Conservation (phyloP, 2,888 invertebrate species). For the Gisinianus flammeolus region DNA sequence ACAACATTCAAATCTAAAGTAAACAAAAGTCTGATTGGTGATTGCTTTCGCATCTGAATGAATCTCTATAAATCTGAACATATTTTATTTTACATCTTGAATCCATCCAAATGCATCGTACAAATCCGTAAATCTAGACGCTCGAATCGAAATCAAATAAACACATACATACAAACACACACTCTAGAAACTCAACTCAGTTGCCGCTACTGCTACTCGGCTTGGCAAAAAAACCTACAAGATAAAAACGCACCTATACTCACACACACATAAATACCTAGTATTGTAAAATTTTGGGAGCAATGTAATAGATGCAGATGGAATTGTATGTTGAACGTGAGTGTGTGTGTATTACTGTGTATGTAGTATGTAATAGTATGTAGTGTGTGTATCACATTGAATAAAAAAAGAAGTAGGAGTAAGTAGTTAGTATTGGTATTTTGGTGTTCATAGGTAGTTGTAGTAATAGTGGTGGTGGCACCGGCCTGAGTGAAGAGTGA, state of each 20-base stretch:
- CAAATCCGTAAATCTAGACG: too few relatives aligned
- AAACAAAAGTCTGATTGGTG: too few relatives aligned
- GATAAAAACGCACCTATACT: not conserved
- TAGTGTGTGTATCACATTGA: not conserved
- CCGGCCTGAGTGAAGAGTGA: conserved; percentile 49
- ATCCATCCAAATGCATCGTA: too few relatives aligned
- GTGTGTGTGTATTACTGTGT: not conserved
- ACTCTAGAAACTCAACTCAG: too few relatives aligned
- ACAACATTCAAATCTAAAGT: too few relatives aligned
- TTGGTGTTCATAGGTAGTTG: conserved; percentile 5
- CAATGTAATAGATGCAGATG: conserved; percentile 18
- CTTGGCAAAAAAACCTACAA: not conserved
- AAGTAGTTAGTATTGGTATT: conserved; percentile 22
- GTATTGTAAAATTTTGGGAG: not conserved
- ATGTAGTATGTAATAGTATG: not conserved
- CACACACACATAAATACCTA: not conserved
- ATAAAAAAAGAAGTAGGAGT: not conserved
- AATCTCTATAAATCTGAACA: too few relatives aligned
- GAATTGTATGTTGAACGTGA: not conserved
- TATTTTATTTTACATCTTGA: too few relatives aligned
- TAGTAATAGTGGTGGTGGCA: conserved; percentile 35
- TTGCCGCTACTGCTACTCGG: not conserved
- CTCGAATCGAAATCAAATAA: too few relatives aligned
- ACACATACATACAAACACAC: too few relatives aligned
- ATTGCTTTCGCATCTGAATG: too few relatives aligned